Evolutionary conservation across 2,797 vertebrate genomes (phyloP), one percentile per base, ranked within the genome.

Genomic region (Hybognathus amarus): DNA sequence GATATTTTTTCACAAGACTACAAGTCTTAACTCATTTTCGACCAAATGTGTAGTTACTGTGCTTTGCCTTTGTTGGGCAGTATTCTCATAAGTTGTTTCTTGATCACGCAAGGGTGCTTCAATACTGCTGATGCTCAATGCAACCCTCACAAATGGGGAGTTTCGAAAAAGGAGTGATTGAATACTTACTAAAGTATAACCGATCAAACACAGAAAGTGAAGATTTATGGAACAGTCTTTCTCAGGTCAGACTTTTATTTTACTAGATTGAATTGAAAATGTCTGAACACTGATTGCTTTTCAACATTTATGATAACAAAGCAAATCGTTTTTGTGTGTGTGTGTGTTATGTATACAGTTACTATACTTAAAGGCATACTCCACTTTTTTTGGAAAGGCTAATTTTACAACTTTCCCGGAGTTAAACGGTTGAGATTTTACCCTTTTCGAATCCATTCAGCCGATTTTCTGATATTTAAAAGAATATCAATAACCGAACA

Each of bases 221-320:
- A 36, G 94, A 97, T 85, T 92, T 99, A 20, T 99, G 98, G 98
- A 96, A 96, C 89, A 97, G 95, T 89, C 94, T 99, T 85, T 96
- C 96, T 80, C 90, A 96, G 96, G 98, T 99, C 91, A 83, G 84
- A n/a, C 18, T 64, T 71, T 54, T 76, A 18, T 45, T 59, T 18
- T 42, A 15, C 30, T 10, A 24, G 11, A 66, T 13, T 40, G 6
- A 75, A 6, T 1, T 47, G 15, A 38, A 10, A 10, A 30, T 50
- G 22, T 10, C 3, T 45, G 27, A 33, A 40, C 0, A 20, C 8
- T 73, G 6, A 69, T 74, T 56, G 50, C n/a, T 12, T 80, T 38
- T 42, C 17, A 70, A 56, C 22, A 30, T 80, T 59, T 27, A 42
- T 0, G 17, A 27, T 12, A 40, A 27, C 20, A 59, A 80, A 69